Conservation (phyloP, 2,113 vertebrate species). For the Eurystomus gularis region DNA sequence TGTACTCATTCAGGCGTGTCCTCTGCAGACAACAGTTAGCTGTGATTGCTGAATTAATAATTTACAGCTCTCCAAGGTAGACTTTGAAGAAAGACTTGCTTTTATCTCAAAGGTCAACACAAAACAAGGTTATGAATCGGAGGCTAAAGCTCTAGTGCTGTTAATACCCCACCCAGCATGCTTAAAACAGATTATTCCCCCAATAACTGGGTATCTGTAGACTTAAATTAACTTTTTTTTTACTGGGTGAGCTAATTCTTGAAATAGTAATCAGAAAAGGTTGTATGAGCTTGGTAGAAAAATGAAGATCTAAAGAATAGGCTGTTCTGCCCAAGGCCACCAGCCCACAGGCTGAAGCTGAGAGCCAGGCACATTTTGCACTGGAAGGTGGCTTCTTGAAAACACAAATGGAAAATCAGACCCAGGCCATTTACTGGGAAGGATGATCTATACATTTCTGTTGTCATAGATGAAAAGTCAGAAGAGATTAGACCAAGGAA, state of each 20-base stretch:
- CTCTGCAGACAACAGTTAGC: neutral
- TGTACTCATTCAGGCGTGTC: neutral
- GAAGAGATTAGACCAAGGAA: neutral
- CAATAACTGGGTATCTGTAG: neutral
- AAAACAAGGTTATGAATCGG: neutral
- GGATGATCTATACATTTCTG: neutral
- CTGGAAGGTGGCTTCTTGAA: neutral
- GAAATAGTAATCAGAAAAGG: neutral
- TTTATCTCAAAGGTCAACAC: conserved; percentile 45
- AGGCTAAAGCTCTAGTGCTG: neutral
- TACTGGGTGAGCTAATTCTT: neutral
- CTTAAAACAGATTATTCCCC: neutral
- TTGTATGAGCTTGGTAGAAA: neutral
- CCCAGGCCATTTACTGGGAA: neutral
- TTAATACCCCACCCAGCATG: neutral
- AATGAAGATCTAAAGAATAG: neutral
- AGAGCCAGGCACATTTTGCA: neutral
- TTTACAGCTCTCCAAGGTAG: conserved; percentile 34
- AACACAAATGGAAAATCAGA: neutral
- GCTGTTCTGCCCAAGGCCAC: neutral
- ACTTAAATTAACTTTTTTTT: neutral
- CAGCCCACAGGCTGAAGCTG: neutral
- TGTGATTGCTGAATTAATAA: conserved; percentile 44
- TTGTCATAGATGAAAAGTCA: neutral
- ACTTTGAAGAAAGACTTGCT: conserved; percentile 12